Percentiles rank a stretch among this genome's conserved stretches.
Evolutionary conservation across 2,797 vertebrate species (phyloP).

Genomic region (Pseudochaenichthys georgianus): DNA sequence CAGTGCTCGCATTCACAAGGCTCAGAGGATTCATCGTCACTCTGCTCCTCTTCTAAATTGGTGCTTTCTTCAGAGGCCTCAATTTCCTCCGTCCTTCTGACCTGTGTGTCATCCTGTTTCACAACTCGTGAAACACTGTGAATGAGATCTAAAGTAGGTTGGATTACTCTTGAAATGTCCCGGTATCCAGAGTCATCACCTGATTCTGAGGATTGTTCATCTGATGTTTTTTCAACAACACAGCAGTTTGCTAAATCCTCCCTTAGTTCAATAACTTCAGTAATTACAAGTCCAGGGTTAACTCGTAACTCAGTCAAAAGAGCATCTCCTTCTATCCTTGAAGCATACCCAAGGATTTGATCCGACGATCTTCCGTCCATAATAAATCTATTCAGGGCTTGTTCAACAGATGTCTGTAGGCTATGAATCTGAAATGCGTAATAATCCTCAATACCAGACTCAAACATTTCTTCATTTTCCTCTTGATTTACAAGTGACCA

Average conservation of each 20-base stretch:
- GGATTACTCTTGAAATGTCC: conserved; percentile 26
- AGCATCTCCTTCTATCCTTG: conserved; percentile 13
- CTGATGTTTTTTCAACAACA: conserved; percentile 15
- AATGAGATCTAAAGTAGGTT: conserved; percentile 62
- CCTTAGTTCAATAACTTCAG: conserved; percentile 36
- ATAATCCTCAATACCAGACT: conserved; percentile 72
- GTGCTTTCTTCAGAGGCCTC: conserved; percentile 56
- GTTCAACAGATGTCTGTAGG: conserved; percentile 49
- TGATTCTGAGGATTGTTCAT: conserved; percentile 19
- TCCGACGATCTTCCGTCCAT: conserved; percentile 2
- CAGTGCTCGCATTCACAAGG: conserved; percentile 85
- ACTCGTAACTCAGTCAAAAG: conserved; percentile 7
- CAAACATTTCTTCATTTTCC: conserved; percentile 24
- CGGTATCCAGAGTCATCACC: conserved; percentile 18
- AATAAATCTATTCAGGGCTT: conserved; percentile 42
- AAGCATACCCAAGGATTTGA: conserved; percentile 2
- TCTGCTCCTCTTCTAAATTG: conserved; percentile 79
- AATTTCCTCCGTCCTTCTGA: conserved; percentile 43
- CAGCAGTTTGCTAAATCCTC: conserved; percentile 1
- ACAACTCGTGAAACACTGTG: conserved; percentile 62
- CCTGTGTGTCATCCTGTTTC: conserved; percentile 13
- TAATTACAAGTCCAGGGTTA: conserved; percentile 34
- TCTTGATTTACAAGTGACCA: conserved; percentile 51
- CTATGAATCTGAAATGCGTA: conserved; percentile 65
- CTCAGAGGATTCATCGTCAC: conserved; percentile 71